A percentile compares a stretch with the other conserved stretches of the same genome.
Conservation (phyloP, 2,113 vertebrate species). For the Crotalus horridus region DNA sequence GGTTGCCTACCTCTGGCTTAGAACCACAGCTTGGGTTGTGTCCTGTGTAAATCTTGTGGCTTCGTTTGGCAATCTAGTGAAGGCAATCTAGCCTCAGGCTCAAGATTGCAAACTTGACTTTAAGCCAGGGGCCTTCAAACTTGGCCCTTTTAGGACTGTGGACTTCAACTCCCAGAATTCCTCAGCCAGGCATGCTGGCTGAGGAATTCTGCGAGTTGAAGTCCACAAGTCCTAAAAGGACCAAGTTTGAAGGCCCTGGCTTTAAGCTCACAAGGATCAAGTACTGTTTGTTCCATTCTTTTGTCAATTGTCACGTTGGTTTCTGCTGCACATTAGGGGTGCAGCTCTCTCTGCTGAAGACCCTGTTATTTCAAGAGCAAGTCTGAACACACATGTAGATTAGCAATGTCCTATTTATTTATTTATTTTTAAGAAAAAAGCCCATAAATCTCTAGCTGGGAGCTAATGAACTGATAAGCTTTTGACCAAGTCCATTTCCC, state of each 20-base stretch:
- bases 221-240: too few species aligned
- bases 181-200: too few species aligned
- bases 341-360: constrained; percentile 32
- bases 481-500: constrained; percentile 35
- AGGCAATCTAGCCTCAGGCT: background rate
- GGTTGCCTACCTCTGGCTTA: too few species aligned
- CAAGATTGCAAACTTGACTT: background rate
- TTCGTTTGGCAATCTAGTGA: background rate
- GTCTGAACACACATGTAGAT: constrained; percentile 35
- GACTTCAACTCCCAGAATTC: too few species aligned
- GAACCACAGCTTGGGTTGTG: background rate
- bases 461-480: constrained; percentile 40
- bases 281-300: too few species aligned
- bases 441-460: constrained; percentile 32
- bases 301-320: constrained; percentile 27
- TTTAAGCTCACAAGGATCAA: background rate
- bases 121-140: too few species aligned
- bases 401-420: constrained; percentile 34
- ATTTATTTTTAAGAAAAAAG: constrained; percentile 17
- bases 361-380: constrained; percentile 27
- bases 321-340: constrained; percentile 11
- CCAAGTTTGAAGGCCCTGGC: too few species aligned
- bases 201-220: too few species aligned
- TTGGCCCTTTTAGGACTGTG: too few species aligned
- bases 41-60: too few species aligned